Base-by-base conservation (phyloP, 2,888 invertebrate species). In the Eurytoma adleriae region DNA sequence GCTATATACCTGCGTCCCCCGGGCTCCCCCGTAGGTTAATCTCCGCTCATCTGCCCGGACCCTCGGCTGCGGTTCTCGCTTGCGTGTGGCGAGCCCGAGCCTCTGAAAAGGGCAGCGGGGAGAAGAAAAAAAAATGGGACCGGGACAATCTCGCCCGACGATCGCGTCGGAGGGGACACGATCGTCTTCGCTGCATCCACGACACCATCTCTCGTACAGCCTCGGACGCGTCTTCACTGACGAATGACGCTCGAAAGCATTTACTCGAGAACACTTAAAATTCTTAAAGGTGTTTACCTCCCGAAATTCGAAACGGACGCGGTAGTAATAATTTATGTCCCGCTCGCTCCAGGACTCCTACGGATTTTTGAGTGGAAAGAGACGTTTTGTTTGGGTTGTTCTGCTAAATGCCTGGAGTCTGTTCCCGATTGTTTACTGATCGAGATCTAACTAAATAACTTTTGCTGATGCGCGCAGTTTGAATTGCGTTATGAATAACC, bases 151-250 rank as follows among this genome's bases (percentile, higher is more conserved):
- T 75, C 30, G n/a, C 48, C 5, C n/a, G 18, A 48, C 30, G 67
- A 78, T 79, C 73, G 16, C 48, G 14, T 40, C 40, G 10, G n/a
- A 10, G 10, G 16, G 68, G 69, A 20, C 30, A 48, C 54, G 27
- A 50, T 69, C 75, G 30, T 67, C 71, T 62, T 75, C 57, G 69
- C 40, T 61, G 24, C 70, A 80, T 82, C 82, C 68, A 27, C 30
- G 67, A 71, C 79, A 77, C 73, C 40, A 79, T 76, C 64, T 16
- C 5, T 30, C 76, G 66, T 40, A 57, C 69, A 2, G 30, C 72
- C 20, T 14, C 56, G 57, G 54, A 68, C 24, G 7, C 40, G 40
- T 10, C 16, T 5, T 30, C 52, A 20, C 1, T 20, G 24, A 50
- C 50, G 68, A 72, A 73, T 78, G 62, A 40, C 40, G 40, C 61